Evolutionary conservation across 30 jellyfish, hydroid and myxozoan species (phyloP), one percentile per base, ranked within the genome.

Genomic region (Turritopsis rubra): DNA sequence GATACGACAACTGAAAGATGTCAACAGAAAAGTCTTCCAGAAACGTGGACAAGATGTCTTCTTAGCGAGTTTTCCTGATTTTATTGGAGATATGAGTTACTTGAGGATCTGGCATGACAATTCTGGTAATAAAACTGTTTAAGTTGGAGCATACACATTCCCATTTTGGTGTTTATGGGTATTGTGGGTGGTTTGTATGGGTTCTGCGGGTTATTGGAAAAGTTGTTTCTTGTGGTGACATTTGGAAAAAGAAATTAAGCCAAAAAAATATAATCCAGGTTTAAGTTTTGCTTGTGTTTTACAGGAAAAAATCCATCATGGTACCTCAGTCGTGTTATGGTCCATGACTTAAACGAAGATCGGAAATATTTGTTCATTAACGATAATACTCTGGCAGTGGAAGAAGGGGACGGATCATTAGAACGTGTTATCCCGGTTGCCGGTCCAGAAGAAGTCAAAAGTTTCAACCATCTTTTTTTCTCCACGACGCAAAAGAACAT

Each of bases 91-190:
- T 79, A 75, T 92, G 71, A 85, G 82, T 7, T 88, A 87, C 80
- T 28, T 92, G 52, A 75, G 96, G 16, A 81, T 92, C 18, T 92
- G 98, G 98, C 98, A 92, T 65, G 96, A 88, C 66, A 92, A 92
- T 73, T 81, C 98, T 0, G 98, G 98, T 18, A 21, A 24, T 13
- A n/a, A n/a, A n/a, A n/a, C n/a, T n/a, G n/a, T n/a, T n/a, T n/a
- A n/a, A n/a, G n/a, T n/a, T n/a, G n/a, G n/a, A n/a, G n/a, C n/a
- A n/a, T n/a, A n/a, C n/a, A 16, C 21, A 21, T 18, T n/a, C 72
- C 72, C 72, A 16, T 54, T 54, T 54, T 54, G 18, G 19, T 16
- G 72, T 54, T 16, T 21, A 18, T 16, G 18, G 19, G 72, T 54
- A 16, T 54, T 54, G 72, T n/a, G n/a, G n/a, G n/a, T n/a, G n/a